Conservation (phyloP, 2,888 invertebrate genomes). For the Bellardia bayeri region DNA sequence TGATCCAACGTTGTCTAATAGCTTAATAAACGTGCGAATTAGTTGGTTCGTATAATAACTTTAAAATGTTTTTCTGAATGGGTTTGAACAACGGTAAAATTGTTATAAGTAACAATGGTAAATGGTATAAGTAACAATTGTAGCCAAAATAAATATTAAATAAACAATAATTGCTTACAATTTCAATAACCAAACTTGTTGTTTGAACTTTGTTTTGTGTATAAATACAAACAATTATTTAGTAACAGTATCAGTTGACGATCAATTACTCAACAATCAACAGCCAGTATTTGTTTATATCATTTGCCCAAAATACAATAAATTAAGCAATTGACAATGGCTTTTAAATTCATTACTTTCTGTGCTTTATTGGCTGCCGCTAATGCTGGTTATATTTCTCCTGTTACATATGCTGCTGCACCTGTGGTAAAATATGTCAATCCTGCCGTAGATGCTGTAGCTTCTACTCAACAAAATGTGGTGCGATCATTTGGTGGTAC, state of each 20-base stretch:
- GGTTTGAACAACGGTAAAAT: too few species aligned
- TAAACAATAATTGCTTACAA: too few species aligned
- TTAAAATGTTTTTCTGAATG: too few species aligned
- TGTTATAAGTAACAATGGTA: too few species aligned
- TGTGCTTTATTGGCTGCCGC: constrained; percentile 87
- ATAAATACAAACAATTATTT: constrained; percentile 31
- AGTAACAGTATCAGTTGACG: constrained; percentile 77
- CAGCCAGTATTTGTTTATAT: not conserved
- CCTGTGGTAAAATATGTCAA: constrained; percentile 76
- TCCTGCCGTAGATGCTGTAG: constrained; percentile 82
- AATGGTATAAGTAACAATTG: too few species aligned
- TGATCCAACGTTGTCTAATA: too few species aligned
- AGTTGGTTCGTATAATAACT: too few species aligned
- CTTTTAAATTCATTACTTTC: constrained; percentile 86
- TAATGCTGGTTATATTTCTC: constrained; percentile 86
- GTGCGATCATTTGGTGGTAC: constrained; percentile 86
- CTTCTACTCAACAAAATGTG: constrained; percentile 86
- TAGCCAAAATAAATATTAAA: too few species aligned
- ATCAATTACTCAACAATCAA: constrained; percentile 70
- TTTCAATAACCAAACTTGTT: too few species aligned
- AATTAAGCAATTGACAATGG: constrained; percentile 74
- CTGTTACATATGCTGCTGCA: constrained; percentile 76
- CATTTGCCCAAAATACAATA: constrained; percentile 6
- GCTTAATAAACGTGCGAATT: too few species aligned
- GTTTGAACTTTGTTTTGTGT: not conserved